Evolutionary conservation across 2,888 invertebrate species (phyloP), one percentile per base, ranked within the genome.

Genomic region (Mellilla xanthometata): DNA sequence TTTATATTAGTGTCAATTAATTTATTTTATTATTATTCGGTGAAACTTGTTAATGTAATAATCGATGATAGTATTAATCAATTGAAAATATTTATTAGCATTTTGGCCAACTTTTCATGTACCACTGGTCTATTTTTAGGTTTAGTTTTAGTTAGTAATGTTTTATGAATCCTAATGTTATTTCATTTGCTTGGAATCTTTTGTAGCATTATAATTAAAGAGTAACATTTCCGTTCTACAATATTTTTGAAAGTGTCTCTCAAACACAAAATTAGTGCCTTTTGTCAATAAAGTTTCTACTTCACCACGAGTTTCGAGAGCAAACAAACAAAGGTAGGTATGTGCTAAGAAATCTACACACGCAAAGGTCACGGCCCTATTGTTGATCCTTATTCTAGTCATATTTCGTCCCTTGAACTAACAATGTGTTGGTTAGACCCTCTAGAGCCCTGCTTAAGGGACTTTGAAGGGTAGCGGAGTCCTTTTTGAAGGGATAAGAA

Each of bases 401-500:
- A 62, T 63, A 68, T 58, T 56, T 58, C 57, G 50, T 43, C 56
- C 40, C 41, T 29, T 39, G 44, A 56, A 51, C 57, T 53, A 65
- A 68, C 67, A 70, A 71, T 68, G 60, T 58, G 59, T 64, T 68
- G 66, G 69, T 69, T 65, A 68, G 65, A 64, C 61, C 68, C 62
- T 56, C 43, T 48, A 51, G 56, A 62, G 52, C 57, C 53, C 53
- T 54, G 60, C 60, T 48, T 53, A 58, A 59, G 55, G 59, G 66
- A 60, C 56, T 59, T 56, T 55, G 36, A 53, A 60, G 60, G 55
- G 54, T 47, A 36, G 30, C 24, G 46, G 39, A 42, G 52, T 58
- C 59, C 39, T 53, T 54, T 44, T 34, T 27, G 26, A 32, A 32
- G 45, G 45, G 36, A 22, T 42, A 44, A 58, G 45, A 58, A 58